Base-by-base conservation (phyloP, 2,113 vertebrate species). In the Sardina pilchardus region DNA sequence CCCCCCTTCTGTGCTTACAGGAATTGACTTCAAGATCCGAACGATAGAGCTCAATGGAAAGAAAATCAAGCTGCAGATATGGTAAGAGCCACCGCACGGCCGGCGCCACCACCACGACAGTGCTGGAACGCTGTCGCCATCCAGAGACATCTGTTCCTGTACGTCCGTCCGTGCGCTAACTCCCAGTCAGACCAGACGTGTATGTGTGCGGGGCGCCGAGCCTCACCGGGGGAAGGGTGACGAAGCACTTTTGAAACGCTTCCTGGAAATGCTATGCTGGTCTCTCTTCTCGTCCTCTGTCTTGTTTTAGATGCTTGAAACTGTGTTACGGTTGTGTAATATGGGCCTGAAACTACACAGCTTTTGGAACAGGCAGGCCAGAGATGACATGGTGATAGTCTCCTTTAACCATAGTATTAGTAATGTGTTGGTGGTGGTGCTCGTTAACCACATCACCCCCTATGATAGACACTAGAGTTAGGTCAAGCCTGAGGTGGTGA, bases 11-110 rank as follows among this genome's bases (percentile, higher is more conserved):
- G 17, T 85, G 85, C 85, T 80, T 88, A 24, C 89, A 99, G 98
- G 98, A 89, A 99, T 99, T 75, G 98, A 99, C 94, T 99, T 99
- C 89, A 99, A 99, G 95, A 99, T 99, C 95, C 94, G 98, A 93
- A 99, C 98, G 75, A 97, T 99, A 94, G 97, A 99, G 92, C 93
- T 99, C 87, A 97, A 99, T 89, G 98, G 98, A 85, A 99, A 99
- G 94, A 97, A 97, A 95, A 99, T 99, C 90, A 99, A 99, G 89
- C 96, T 99, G 87, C 98, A 99, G 9, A 99, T 99, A 91, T 99
- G 98, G 98, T 99, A 93, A 96, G 96, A 94, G 5, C 1, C 34
- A 16, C 71, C 2, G 7, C 63, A n/a, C 63, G 0, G 44, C 44
- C 4, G 44, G n/a, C n/a, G 39, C 39, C 63, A 1, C 63, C n/a